A percentile compares a stretch with the other conserved stretches of the same genome.
Evolutionary conservation across 2,888 invertebrate genomes (phyloP).

Genomic region (Actias luna): DNA sequence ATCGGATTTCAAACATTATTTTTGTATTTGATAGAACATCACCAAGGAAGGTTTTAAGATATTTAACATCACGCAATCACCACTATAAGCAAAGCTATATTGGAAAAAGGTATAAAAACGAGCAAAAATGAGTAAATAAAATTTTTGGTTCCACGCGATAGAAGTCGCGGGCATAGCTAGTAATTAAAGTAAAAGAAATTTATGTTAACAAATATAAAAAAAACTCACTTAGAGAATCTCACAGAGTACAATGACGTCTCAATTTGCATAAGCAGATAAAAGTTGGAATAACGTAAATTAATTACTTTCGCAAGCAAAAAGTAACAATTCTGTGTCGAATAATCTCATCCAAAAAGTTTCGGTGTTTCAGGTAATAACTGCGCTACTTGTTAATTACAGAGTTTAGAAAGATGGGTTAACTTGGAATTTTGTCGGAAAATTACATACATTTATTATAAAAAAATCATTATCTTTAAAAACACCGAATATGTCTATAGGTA

Average conservation of each 20-base stretch:
- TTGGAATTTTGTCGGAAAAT: conserved; percentile 43
- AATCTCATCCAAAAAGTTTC: conserved; percentile 59
- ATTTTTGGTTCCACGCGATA: no score
- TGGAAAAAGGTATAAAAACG: no score
- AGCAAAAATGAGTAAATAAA: no score
- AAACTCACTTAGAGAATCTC: background rate
- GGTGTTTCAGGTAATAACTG: conserved; percentile 60
- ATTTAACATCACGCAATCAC: no score
- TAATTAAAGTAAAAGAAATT: background rate
- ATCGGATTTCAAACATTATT: no score
- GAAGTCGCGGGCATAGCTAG: no score
- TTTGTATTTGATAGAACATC: no score
- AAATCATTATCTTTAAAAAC: background rate
- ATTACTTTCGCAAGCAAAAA: conserved; percentile 70
- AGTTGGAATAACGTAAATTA: conserved; percentile 64
- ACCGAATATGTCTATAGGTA: background rate
- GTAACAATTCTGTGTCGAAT: conserved; percentile 50
- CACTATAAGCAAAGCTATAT: no score
- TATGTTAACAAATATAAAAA: background rate
- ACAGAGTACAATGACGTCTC: conserved; percentile 1
- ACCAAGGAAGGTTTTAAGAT: no score
- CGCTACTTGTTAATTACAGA: conserved; percentile 64
- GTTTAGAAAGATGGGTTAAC: conserved; percentile 48
- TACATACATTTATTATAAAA: background rate
- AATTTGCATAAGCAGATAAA: conserved; percentile 70